These are phyloP conservation scores for Centropus bengalensis DNA, from an alignment of 2,113 vertebrate species.

Conservation along the genomic window DNA sequence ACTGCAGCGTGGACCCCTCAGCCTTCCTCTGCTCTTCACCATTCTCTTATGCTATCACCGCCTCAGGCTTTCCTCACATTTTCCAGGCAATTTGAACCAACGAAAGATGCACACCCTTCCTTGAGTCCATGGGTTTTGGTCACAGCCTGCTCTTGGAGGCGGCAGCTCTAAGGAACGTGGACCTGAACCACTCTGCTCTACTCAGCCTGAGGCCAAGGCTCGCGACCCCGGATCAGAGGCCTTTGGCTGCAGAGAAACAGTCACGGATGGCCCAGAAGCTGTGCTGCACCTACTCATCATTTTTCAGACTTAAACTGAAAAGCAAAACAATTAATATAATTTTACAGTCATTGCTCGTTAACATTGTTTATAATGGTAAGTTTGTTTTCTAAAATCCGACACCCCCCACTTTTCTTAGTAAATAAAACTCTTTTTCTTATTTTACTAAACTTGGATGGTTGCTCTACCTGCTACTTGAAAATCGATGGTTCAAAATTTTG, in stretches of 20 bases:
- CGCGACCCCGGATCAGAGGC: not conserved
- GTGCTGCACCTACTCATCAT: not conserved
- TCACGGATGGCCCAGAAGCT: not conserved
- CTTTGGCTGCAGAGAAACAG: not conserved
- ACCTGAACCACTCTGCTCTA: not conserved
- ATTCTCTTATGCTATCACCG: not conserved
- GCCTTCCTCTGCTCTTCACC: not conserved
- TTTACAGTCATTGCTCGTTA: not conserved
- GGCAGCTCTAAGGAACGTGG: not conserved
- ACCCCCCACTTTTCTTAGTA: not conserved
- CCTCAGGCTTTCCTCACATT: not conserved
- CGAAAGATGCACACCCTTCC: not conserved
- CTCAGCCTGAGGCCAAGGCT: not conserved
- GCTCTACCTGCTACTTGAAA: not conserved
- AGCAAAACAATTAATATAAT: not conserved
- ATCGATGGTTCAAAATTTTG: not conserved
- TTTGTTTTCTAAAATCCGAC: not conserved
- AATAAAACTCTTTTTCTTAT: not conserved
- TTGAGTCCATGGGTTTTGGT: not conserved
- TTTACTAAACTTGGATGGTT: not conserved
- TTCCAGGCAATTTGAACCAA: not conserved
- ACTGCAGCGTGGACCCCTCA: not conserved
- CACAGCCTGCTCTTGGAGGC: not conserved
- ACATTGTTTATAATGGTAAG: not conserved
- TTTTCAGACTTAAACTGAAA: not conserved